These are phyloP conservation scores for Heliconius hewitsoni DNA, from an alignment of 1,140 invertebrate genomes.

Conservation along the genomic window DNA sequence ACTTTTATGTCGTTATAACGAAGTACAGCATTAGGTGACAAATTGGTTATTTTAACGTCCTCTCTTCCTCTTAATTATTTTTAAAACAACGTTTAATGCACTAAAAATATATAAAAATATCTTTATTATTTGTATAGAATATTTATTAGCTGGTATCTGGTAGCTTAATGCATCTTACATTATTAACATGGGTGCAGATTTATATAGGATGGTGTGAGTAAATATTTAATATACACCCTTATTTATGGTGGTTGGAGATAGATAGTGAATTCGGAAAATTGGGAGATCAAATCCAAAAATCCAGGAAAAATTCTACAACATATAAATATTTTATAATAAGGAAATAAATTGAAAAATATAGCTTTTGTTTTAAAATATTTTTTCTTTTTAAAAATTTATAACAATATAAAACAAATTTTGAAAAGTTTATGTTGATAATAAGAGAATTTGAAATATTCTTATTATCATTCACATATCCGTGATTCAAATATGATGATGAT, in stretches of 20 bases:
- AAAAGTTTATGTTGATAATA: no score
- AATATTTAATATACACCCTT: conserved; percentile 17
- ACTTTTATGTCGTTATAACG: no score
- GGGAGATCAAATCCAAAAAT: not conserved
- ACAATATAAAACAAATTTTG: no score
- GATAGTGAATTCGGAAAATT: not conserved
- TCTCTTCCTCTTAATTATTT: not conserved
- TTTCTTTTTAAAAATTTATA: no score
- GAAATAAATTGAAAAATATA: no score
- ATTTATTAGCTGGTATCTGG: not conserved
- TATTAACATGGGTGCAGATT: conserved; percentile 38
- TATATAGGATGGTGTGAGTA: conserved; percentile 15
- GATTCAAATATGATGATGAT: no score
- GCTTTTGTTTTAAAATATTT: no score
- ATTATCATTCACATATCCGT: no score
- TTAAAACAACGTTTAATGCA: not conserved
- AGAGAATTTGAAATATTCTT: no score
- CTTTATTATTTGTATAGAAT: conserved; percentile 1
- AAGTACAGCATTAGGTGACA: not conserved
- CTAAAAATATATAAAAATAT: not conserved
- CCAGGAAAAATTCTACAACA: not conserved
- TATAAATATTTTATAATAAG: no score
- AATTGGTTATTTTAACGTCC: not conserved
- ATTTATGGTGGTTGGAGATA: not conserved
- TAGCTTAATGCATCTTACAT: conserved; percentile 16